Percentiles rank a stretch among this genome's conserved stretches.
These are phyloP conservation scores for Pangasius sanitwongsei DNA, from an alignment of 2,797 vertebrate genomes.

Conservation along the genomic window DNA sequence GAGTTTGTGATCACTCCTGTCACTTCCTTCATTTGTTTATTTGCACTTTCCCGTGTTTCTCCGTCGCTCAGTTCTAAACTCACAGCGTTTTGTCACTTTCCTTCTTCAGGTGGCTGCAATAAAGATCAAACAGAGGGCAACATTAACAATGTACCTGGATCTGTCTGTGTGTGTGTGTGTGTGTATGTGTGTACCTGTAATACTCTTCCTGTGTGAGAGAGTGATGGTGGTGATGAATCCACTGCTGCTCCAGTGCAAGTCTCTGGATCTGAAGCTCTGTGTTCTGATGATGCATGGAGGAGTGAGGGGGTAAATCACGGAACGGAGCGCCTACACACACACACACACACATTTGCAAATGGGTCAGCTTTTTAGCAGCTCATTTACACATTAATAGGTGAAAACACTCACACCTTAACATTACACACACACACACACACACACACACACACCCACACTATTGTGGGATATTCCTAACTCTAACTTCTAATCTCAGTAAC, in stretches of 20 bases:
- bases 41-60: slow-evolving; percentile 53
- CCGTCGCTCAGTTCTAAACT: slow-evolving; percentile 68
- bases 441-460: slow-evolving; percentile 10
- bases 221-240: slow-evolving; percentile 96
- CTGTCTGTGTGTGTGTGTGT: slow-evolving; percentile 6
- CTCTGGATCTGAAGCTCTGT: slow-evolving; percentile 99
- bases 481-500: background rate
- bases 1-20: background rate
- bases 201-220: slow-evolving; percentile 98
- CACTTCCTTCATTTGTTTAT: slow-evolving; percentile 48
- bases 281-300: slow-evolving; percentile 98
- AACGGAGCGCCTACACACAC: slow-evolving; percentile 86
- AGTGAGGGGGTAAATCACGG: slow-evolving; percentile 92
- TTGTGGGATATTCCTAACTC: background rate
- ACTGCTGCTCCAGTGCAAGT: slow-evolving; percentile 97
- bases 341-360: slow-evolving; percentile 31
- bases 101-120: slow-evolving; percentile 95
- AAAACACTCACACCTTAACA: background rate
- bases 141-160: background rate
- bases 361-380: slow-evolving; percentile 9
- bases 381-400: background rate
- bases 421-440: slow-evolving; percentile 11
- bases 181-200: slow-evolving; percentile 83
- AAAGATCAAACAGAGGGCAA: slow-evolving; percentile 46
- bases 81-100: slow-evolving; percentile 98